phyloP scores from a whole-genome alignment of 2,888 invertebrate species.

The Encarsia formosa region DNA sequence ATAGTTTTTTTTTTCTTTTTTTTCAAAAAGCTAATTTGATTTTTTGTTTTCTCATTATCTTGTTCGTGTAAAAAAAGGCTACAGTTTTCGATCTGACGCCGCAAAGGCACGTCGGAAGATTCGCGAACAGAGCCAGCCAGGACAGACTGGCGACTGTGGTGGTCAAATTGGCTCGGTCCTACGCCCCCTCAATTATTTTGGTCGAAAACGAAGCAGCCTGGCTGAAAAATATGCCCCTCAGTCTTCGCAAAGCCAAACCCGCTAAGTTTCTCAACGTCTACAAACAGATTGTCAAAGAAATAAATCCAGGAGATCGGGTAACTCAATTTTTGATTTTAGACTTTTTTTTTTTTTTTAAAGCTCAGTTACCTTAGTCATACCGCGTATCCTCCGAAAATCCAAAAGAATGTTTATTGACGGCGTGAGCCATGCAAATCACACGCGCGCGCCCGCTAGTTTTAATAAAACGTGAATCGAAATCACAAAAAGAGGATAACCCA shows the following conservation, averaged over 20 bases:
- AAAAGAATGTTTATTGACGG: background rate
- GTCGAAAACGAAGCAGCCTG: conserved; percentile 68
- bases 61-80: conserved; percentile 44
- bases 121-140: conserved; percentile 63
- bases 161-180: conserved; percentile 62
- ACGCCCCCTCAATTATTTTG: conserved; percentile 71
- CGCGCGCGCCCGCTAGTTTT: background rate
- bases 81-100: conserved; percentile 75
- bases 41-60: background rate
- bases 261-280: conserved; percentile 66
- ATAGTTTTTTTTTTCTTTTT: too few species aligned
- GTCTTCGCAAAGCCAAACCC: conserved; percentile 64
- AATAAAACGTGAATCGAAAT: conserved; percentile 11
- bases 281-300: conserved; percentile 67
- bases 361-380: background rate
- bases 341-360: background rate
- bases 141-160: conserved; percentile 65
- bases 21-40: too few species aligned
- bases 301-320: conserved; percentile 59
- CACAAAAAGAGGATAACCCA: background rate
- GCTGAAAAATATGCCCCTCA: conserved; percentile 62
- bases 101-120: conserved; percentile 64
- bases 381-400: background rate
- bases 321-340: background rate
- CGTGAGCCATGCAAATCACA: background rate